Evolutionary conservation across 2,888 invertebrate species (phyloP).

Genomic region (Poecilobothrus nobilitatus): DNA sequence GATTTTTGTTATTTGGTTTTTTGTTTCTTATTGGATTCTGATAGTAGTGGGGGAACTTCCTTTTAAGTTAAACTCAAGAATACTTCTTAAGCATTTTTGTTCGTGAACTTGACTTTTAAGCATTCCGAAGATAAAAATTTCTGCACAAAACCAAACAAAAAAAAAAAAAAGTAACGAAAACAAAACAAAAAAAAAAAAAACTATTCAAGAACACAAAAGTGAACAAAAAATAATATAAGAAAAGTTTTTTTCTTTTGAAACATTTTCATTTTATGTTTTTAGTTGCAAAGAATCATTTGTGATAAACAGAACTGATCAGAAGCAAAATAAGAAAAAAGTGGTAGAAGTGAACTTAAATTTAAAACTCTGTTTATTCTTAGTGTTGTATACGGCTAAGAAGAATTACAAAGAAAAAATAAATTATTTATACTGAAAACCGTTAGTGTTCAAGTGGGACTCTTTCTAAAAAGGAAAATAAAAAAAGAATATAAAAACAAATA

Average conservation of each 20-base stretch:
- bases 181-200: neutral
- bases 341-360: too few species aligned
- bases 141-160: neutral
- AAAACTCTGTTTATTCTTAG: neutral
- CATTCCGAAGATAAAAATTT: slow-evolving; percentile 18
- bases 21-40: slow-evolving; percentile 18
- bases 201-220: neutral
- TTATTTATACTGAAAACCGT: too few species aligned
- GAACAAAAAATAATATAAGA: too few species aligned
- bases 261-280: neutral
- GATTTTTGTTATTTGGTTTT: slow-evolving; percentile 9
- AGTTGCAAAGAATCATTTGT: neutral
- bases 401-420: too few species aligned
- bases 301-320: slow-evolving; percentile 7
- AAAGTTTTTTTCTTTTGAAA: neutral
- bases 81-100: slow-evolving; percentile 37
- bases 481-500: too few species aligned
- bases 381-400: neutral
- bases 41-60: slow-evolving; percentile 30
- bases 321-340: neutral
- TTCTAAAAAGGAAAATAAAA: too few species aligned
- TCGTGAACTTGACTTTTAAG: slow-evolving; percentile 39
- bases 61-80: slow-evolving; percentile 37
- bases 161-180: neutral
- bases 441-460: too few species aligned